Evolutionary conservation across 2,113 vertebrate genomes (phyloP), one percentile per base, ranked within the genome.

Genomic region (Globicephala melas): DNA sequence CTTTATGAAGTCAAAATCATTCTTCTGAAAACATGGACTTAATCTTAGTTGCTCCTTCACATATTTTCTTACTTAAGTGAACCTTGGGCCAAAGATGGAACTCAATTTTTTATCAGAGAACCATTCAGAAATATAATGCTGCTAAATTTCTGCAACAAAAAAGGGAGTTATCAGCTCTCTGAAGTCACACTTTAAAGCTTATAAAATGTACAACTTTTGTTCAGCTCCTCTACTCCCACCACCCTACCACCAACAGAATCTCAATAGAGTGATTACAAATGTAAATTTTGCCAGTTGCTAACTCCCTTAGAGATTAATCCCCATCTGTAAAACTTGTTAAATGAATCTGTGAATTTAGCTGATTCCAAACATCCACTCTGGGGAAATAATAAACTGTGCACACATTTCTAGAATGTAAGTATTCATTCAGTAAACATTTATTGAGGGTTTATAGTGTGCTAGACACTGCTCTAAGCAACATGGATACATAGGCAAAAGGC

Each of bases 311-410:
- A 92, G n/a, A 92, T 36, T 55, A 90, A 96, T 87, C 50, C 13
- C 15, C 47, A 92, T 92, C 70, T 74, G 44, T 84, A 94, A 95
- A 97, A 95, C 41, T 70, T 95, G 38, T 79, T 96, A 82, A 74
- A 89, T 94, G 33, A 92, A 89, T 95, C 47, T 95, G 47, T 87
- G 62, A 93, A 86, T 94, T 86, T 87, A 93, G 89, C 44, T 85
- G 60, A 73, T 88, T 58, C 41, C 55, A 84, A 97, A 80, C 31
- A 77, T 92, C 41, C 70, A 89, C 74, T 94, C 63, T 95, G 41
- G 47, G 70, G 36, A 96, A 94, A 92, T 94, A 86, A 96, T 86
- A 74, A 95, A 3, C n/a, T 50, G 23, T 81, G 14, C 17, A 70
- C 15, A 85, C 11, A 91, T 87, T 36, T 96, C 91, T 88, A 83